A percentile compares a stretch with the other conserved stretches of the same genome.
Evolutionary conservation across 1,140 invertebrate genomes (phyloP).

Genomic region (Spodoptera frugiperda): DNA sequence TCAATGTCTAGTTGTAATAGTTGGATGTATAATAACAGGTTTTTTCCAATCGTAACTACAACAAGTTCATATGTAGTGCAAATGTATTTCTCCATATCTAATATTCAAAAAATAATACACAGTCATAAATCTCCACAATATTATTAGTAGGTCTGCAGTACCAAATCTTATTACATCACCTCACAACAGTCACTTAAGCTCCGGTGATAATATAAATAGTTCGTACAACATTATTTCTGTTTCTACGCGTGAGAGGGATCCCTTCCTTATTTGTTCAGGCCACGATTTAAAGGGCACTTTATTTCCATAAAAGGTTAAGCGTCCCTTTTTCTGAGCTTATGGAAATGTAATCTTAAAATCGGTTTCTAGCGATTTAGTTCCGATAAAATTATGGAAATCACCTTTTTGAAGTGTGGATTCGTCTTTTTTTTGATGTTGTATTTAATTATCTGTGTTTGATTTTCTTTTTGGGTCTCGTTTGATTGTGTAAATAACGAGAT

Average conservation of each 20-base stretch:
- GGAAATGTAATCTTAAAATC: constrained; percentile 50
- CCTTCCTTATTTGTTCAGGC: constrained; percentile 50
- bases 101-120: no score
- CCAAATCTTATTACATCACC: constrained; percentile 4
- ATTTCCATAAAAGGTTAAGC: constrained; percentile 51
- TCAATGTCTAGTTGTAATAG: no score
- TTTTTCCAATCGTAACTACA: no score
- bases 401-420: neutral
- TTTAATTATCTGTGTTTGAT: neutral
- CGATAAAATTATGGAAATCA: constrained; percentile 39
- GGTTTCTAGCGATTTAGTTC: constrained; percentile 39
- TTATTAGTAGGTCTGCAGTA: no score
- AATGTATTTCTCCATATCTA: no score
- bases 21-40: no score
- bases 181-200: constrained; percentile 11
- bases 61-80: no score
- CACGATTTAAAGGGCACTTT: constrained; percentile 45
- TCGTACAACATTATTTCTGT: constrained; percentile 24
- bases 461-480: no score
- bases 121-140: no score
- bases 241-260: constrained; percentile 12
- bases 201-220: constrained; percentile 29
- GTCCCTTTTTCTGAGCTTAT: constrained; percentile 42
- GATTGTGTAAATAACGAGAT: no score
- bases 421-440: neutral